Percentiles rank a stretch among this genome's conserved stretches.
Conservation (phyloP, 2,888 invertebrate species). For the Dione vanillae region DNA sequence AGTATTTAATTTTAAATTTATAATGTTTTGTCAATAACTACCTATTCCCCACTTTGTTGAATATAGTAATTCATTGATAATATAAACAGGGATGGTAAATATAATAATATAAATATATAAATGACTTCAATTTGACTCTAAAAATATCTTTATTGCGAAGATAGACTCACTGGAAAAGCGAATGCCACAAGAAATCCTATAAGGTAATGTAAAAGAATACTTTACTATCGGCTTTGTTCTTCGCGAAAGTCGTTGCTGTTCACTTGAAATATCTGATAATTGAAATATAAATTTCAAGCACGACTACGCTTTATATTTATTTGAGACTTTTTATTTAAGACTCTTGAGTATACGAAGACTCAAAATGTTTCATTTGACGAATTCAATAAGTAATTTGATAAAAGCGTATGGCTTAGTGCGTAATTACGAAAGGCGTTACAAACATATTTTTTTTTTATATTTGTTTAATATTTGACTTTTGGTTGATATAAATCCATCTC, state of each 20-base stretch:
- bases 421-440: too few species aligned
- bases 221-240: conserved; percentile 29
- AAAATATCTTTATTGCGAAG: conserved; percentile 23
- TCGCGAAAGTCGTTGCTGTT: conserved; percentile 22
- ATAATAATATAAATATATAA: conserved; percentile 9
- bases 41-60: neutral
- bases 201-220: conserved; percentile 27
- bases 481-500: too few species aligned
- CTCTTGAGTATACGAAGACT: neutral
- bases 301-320: conserved; percentile 21
- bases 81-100: neutral
- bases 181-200: conserved; percentile 29
- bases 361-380: neutral
- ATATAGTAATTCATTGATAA: neutral
- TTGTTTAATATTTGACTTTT: too few species aligned
- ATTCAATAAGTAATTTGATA: neutral
- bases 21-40: too few species aligned
- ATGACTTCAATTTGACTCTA: conserved; percentile 9
- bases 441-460: too few species aligned
- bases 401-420: too few species aligned
- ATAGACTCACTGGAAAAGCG: conserved; percentile 25
- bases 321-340: neutral
- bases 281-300: conserved; percentile 29
- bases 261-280: conserved; percentile 31
- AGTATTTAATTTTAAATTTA: too few species aligned